Base-by-base conservation (phyloP, 1,140 invertebrate genomes). In the Bombus waltoni region DNA sequence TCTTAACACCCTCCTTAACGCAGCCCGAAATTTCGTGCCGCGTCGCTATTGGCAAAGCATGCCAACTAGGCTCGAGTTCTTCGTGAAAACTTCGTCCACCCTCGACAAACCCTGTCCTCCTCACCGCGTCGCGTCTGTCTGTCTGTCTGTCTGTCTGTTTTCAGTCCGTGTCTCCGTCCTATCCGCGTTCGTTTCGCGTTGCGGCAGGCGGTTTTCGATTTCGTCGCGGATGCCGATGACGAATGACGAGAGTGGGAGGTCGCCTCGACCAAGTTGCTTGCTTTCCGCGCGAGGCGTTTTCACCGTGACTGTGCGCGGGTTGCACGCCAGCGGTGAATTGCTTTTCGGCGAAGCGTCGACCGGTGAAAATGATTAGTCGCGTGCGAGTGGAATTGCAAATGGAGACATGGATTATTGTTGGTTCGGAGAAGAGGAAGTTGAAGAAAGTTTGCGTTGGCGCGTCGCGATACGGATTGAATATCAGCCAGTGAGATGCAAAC, bases 1-100 rank as follows among this genome's bases (percentile, higher is more conserved):
- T 93, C 91, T 92, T 93, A 92, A 93, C 92, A 90, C 90, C 87
- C 88, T 91, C 90, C 91, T 93, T 92, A 92, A 88, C 87, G 88
- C 85, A 88, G 79, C 84, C 88, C 89, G 88, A 91, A 92, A 92
- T 92, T 92, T 90, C 88, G 89, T 83, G 79, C 68, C 44, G 68
- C 72, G 83, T 84, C 78, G 81, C 88, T 90, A 89, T 91, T 91
- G 91, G 88, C 88, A 87, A 91, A 83, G 10, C 78, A 87, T 74
- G 81, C 71, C 68, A 87, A 80, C 88, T 83, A 78, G 80, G 71
- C 40, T 87, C 83, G 75, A 88, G 42, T 65, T 86, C 82, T 62
- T 80, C 76, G 42, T 57, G 40, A 72, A 91, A 92, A 85, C 87
- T 89, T 85, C 38, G 40, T 42, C 22, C 28, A 68, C 32, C 71